These are phyloP conservation scores for Triops cancriformis DNA, from an alignment of 1,140 invertebrate species.

Conservation along the genomic window DNA sequence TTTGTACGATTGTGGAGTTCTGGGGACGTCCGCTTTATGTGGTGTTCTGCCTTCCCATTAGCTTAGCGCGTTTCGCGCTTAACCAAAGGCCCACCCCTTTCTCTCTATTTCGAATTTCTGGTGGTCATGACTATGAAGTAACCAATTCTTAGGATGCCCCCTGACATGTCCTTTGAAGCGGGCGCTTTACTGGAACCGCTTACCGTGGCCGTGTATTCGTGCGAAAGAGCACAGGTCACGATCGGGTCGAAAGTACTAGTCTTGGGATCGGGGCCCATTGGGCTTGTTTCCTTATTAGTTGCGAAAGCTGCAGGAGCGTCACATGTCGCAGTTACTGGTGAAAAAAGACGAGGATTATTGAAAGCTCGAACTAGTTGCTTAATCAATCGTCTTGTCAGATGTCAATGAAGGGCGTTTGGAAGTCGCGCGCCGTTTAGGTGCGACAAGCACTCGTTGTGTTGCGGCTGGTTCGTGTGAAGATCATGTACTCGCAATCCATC, in stretches of 20 bases:
- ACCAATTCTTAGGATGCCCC: constrained; percentile 38
- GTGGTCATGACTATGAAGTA: neutral
- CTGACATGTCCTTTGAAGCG: constrained; percentile 43
- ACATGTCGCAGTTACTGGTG: constrained; percentile 21
- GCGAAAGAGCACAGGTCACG: constrained; percentile 8
- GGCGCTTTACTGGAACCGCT: constrained; percentile 45
- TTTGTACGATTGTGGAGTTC: constrained; percentile 34
- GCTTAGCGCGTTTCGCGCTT: neutral
- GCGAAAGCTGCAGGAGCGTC: constrained; percentile 26
- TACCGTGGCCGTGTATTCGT: constrained; percentile 37
- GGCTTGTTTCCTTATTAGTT: constrained; percentile 22
- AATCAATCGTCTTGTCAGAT: constrained; percentile 30
- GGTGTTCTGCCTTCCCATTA: neutral
- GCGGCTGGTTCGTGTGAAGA: neutral
- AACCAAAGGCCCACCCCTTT: neutral
- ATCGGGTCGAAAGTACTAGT: constrained; percentile 18
- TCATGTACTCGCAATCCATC: constrained; percentile 34
- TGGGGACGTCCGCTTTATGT: constrained; percentile 13
- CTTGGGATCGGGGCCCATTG: constrained; percentile 22
- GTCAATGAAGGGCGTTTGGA: constrained; percentile 38
- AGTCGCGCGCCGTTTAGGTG: constrained; percentile 43
- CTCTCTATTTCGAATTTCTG: neutral
- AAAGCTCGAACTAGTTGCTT: neutral
- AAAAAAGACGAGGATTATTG: neutral
- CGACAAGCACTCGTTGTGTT: constrained; percentile 35